Percentiles rank a stretch among this genome's conserved stretches.
phyloP scores from a whole-genome alignment of 2,113 vertebrate genomes.

The Manacus vitellinus region DNA sequence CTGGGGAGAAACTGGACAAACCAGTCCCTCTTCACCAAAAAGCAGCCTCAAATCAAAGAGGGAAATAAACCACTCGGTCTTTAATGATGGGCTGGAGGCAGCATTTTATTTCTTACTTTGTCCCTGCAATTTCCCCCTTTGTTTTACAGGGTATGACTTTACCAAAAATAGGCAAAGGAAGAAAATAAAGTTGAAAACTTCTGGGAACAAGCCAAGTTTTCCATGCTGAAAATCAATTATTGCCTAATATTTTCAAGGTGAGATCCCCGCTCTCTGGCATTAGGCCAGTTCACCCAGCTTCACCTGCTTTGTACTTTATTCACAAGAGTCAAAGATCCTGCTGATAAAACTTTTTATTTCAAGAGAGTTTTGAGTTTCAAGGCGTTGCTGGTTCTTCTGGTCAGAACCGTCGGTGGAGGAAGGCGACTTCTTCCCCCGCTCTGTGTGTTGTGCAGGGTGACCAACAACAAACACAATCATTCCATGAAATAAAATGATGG shows the following conservation, averaged over 20 bases:
- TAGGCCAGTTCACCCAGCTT: background rate
- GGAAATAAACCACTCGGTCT: background rate
- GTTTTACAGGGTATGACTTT: conserved; percentile 52
- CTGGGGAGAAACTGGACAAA: background rate
- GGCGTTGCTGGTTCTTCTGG: background rate
- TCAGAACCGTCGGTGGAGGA: background rate
- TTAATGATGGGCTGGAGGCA: conserved; percentile 28
- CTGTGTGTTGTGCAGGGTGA: background rate
- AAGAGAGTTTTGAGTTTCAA: conserved; percentile 13
- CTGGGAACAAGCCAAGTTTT: conserved; percentile 15
- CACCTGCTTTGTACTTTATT: conserved; percentile 43
- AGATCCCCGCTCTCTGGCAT: background rate
- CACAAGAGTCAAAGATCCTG: background rate
- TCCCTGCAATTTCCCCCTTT: conserved; percentile 47
- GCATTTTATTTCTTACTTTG: conserved; percentile 19
- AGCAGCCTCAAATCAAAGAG: conserved; percentile 6
- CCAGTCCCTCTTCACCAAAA: background rate
- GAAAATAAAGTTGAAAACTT: conserved; percentile 49
- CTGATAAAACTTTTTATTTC: conserved; percentile 2
- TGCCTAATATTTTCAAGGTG: background rate
- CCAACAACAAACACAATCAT: conserved; percentile 48
- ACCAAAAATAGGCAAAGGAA: conserved; percentile 60
- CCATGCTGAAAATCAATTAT: conserved; percentile 52
- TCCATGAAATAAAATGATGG: conserved; percentile 61
- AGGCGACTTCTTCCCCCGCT: background rate